Base-by-base conservation (phyloP, 2,888 invertebrate genomes). In the Stratiomys singularior region DNA sequence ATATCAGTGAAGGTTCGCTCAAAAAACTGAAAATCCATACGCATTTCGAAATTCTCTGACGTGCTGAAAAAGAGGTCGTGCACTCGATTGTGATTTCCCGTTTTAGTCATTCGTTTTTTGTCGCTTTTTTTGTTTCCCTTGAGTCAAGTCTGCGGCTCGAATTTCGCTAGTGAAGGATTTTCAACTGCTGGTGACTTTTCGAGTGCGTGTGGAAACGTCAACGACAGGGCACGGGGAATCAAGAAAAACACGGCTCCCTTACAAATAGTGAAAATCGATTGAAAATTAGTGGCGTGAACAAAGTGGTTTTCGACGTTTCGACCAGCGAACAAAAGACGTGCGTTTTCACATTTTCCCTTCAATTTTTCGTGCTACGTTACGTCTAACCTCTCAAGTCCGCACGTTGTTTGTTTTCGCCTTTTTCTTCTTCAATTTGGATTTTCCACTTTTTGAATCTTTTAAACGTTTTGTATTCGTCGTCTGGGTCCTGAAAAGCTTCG, bases 61-160 rank as follows among this genome's bases (percentile, higher is more conserved):
- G 52, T 18, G 52, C 21, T 28, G 69, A 69, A 69, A 69, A 37
- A 47, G 69, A 69, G 67, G 67, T 46, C 67, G 64, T 23, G 64
- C 64, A 64, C 64, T 64, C 64, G 67, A 67, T 46, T 9, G 69
- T 66, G 66, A 44, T 66, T 66, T 37, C 46, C 69, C 69, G 69
- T 69, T 69, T 69, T 69, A 47, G 69, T 47, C 69, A 69, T 47
- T 47, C 37, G 44, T n/a, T 63, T 63, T 27, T 63, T 25, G 28
- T 37, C 37, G 23, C 60, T 25, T 30, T n/a, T n/a, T 52, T 25
- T 11, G 28, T n/a, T 25, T 25, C 30, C 66, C 21, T 66, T 66
- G n/a, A 9, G 5, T 21, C 66, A 30, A 18, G 21, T 30, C 37
- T 21, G 18, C 37, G 66, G n/a, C 23, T 66, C 66, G 44, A 44